Conservation (phyloP, 2,888 invertebrate genomes). For the Onthophagus sagittarius region DNA sequence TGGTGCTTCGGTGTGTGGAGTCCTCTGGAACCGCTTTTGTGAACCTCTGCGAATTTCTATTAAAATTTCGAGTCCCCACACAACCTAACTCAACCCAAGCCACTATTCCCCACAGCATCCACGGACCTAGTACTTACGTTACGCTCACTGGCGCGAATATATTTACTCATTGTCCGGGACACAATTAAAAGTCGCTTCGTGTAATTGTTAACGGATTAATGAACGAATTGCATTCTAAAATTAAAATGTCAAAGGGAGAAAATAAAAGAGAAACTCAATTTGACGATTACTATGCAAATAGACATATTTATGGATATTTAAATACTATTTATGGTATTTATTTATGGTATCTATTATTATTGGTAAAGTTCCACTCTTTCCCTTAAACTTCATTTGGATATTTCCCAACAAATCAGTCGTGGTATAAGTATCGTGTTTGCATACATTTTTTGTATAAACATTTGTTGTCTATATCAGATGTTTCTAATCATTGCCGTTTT, state of each 20-base stretch:
- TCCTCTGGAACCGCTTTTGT: background rate
- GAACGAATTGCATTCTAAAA: background rate
- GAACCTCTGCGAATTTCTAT: conserved; percentile 6
- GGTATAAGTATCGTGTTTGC: too few relatives aligned
- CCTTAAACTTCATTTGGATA: too few relatives aligned
- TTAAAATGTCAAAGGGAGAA: background rate
- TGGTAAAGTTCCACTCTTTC: too few relatives aligned
- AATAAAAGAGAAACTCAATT: background rate
- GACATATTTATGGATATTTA: too few relatives aligned
- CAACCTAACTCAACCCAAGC: background rate
- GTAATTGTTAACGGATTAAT: background rate
- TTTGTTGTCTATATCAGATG: too few relatives aligned
- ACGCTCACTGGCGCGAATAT: conserved; percentile 4
- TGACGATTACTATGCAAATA: too few relatives aligned
- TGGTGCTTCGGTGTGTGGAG: background rate
- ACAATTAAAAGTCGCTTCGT: background rate
- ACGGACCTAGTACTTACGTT: background rate
- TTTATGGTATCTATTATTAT: too few relatives aligned
- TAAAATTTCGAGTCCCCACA: conserved; percentile 5
- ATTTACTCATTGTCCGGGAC: conserved; percentile 3
- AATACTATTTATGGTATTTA: too few relatives aligned
- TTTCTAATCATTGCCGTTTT: too few relatives aligned
- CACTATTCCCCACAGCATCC: background rate
- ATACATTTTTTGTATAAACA: too few relatives aligned
- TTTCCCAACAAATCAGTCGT: too few relatives aligned